A percentile compares a stretch with the other conserved stretches of the same genome.
phyloP scores from a whole-genome alignment of 2,888 invertebrate species.

The Callyntrura sp. region DNA sequence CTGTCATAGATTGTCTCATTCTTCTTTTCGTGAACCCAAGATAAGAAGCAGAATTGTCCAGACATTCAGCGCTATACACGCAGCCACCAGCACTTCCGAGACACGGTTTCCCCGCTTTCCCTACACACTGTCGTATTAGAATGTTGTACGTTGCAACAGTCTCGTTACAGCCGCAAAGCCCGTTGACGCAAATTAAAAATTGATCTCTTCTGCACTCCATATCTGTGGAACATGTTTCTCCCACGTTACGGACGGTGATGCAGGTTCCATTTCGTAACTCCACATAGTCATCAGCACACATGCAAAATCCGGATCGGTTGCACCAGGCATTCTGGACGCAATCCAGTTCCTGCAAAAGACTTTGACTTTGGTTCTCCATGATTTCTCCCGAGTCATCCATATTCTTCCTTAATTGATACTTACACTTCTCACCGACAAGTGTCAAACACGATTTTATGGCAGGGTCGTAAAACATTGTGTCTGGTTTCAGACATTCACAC shows the following conservation, averaged over 20 bases:
- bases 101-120: slow-evolving; percentile 57
- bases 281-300: slow-evolving; percentile 45
- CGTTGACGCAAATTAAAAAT: slow-evolving; percentile 45
- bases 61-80: slow-evolving; percentile 67
- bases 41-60: background rate
- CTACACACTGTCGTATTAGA: slow-evolving; percentile 60
- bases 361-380: background rate
- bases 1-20: slow-evolving; percentile 38
- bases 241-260: slow-evolving; percentile 53
- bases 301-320: slow-evolving; percentile 56
- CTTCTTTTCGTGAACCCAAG: slow-evolving; percentile 48
- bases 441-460: slow-evolving; percentile 51
- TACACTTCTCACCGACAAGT: slow-evolving; percentile 63
- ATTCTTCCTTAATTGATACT: slow-evolving; percentile 22
- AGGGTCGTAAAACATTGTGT: slow-evolving; percentile 64
- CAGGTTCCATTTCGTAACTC: slow-evolving; percentile 68
- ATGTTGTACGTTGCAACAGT: slow-evolving; percentile 56
- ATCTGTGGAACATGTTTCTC: slow-evolving; percentile 55
- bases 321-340: slow-evolving; percentile 70
- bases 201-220: slow-evolving; percentile 58
- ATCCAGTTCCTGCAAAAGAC: slow-evolving; percentile 32
- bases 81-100: slow-evolving; percentile 51
- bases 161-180: slow-evolving; percentile 55
- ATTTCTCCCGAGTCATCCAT: background rate
- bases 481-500: slow-evolving; percentile 50